Evolutionary conservation across 2,113 vertebrate species (phyloP).

Genomic region (Phalacrocorax aristotelis): DNA sequence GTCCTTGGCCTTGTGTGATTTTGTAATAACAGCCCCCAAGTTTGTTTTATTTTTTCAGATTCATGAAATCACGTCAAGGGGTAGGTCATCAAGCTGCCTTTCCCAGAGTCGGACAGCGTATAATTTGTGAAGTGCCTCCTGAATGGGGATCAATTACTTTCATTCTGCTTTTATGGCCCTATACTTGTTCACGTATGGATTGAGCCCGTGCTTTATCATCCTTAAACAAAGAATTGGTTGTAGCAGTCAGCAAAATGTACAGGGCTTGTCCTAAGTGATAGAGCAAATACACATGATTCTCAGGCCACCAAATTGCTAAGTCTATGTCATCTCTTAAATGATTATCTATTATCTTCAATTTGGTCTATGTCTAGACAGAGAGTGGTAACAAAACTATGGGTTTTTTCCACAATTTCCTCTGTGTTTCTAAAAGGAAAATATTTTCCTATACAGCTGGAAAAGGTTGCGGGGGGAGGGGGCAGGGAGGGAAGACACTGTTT

Average conservation of each 20-base stretch:
- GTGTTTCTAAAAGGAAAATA: slow-evolving; percentile 13
- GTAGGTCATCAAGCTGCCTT: background rate
- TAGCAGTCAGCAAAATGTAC: slow-evolving; percentile 37
- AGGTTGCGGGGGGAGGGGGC: background rate
- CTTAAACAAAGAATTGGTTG: slow-evolving; percentile 32
- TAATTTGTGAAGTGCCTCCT: background rate
- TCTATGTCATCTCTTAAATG: slow-evolving; percentile 15
- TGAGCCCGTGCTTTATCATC: background rate
- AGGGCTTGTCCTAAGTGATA: slow-evolving; percentile 2
- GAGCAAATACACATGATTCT: background rate
- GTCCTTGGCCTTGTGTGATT: background rate
- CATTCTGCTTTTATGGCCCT: background rate
- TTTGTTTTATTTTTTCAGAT: background rate
- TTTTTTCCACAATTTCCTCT: background rate
- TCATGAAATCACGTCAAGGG: background rate
- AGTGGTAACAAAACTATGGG: background rate
- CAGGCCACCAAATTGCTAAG: background rate
- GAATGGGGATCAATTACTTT: slow-evolving; percentile 8
- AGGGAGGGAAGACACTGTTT: background rate
- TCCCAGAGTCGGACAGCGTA: background rate
- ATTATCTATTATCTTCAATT: slow-evolving; percentile 58
- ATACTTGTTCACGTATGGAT: background rate
- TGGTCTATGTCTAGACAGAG: slow-evolving; percentile 28
- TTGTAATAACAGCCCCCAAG: background rate
- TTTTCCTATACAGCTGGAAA: background rate